Evolutionary conservation across 2,113 vertebrate species (phyloP).

Genomic region (Anoura caudifer): DNA sequence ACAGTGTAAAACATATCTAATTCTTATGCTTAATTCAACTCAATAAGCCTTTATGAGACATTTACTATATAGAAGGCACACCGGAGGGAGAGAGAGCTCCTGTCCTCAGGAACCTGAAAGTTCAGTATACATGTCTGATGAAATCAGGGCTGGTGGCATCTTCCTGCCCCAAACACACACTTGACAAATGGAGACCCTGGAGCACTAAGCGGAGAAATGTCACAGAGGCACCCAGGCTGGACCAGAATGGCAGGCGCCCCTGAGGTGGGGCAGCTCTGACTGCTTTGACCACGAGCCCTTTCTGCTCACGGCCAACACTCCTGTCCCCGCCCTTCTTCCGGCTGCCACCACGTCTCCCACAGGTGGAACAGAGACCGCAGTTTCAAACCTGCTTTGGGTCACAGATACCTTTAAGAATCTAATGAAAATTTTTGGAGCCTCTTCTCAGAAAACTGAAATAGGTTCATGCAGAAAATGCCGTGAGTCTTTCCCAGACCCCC

Average conservation of each 20-base stretch:
- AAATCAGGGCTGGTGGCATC: neutral
- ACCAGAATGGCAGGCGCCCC: neutral
- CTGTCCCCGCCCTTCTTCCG: neutral
- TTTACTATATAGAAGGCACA: neutral
- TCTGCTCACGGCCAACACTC: neutral
- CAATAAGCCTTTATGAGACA: neutral
- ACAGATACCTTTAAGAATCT: neutral
- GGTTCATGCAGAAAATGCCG: neutral
- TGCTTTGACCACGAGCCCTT: accelerated
- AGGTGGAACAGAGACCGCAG: neutral
- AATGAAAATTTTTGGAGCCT: neutral
- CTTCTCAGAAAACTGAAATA: neutral
- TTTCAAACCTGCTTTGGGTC: neutral
- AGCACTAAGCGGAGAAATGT: neutral
- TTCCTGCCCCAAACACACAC: neutral
- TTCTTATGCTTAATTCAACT: slow-evolving; percentile 8
- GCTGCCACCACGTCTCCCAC: neutral
- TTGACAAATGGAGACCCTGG: neutral
- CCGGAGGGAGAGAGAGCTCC: neutral
- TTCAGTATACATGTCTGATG: neutral
- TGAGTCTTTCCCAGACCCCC: neutral
- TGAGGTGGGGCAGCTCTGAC: accelerated
- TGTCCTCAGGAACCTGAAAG: neutral
- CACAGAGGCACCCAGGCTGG: neutral
- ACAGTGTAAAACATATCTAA: neutral